A percentile compares a stretch with the other conserved stretches of the same genome.
Evolutionary conservation across 2,888 invertebrate genomes (phyloP).

Genomic region (Rhaphigaster nebulosa): DNA sequence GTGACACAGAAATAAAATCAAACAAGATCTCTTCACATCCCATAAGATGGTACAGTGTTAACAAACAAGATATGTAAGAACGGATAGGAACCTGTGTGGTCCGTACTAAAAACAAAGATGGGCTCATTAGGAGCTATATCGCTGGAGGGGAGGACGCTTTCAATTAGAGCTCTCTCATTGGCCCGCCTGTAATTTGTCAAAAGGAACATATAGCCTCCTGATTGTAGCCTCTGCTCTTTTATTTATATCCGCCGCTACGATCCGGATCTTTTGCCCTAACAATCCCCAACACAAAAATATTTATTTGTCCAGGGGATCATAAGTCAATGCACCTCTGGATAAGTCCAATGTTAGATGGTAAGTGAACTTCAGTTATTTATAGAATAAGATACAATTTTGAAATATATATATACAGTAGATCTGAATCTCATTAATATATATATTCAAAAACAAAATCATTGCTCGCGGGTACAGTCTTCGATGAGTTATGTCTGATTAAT

Average conservation of each 20-base stretch:
- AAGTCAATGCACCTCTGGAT: not conserved
- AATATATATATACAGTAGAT: too few species aligned
- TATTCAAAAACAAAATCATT: too few species aligned
- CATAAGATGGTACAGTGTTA: not conserved
- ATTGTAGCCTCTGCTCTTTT: conserved; percentile 16
- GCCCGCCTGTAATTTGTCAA: conserved; percentile 46
- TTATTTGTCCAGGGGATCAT: not conserved
- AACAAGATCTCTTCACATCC: not conserved
- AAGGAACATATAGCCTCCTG: conserved; percentile 1
- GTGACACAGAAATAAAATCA: too few species aligned
- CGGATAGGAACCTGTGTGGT: conserved; percentile 30
- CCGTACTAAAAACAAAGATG: not conserved
- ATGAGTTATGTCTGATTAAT: too few species aligned
- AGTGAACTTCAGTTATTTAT: not conserved
- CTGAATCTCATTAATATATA: too few species aligned
- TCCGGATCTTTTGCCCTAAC: not conserved
- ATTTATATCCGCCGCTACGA: not conserved
- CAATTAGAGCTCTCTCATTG: conserved; percentile 46
- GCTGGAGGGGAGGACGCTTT: conserved; percentile 24
- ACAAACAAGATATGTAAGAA: not conserved
- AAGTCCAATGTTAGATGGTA: not conserved
- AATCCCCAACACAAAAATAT: not conserved
- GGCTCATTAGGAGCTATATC: conserved; percentile 27
- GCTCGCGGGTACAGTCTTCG: too few species aligned
- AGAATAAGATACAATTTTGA: not conserved